phyloP scores from a whole-genome alignment of 2,888 invertebrate genomes.

The Ligdia adustata region DNA sequence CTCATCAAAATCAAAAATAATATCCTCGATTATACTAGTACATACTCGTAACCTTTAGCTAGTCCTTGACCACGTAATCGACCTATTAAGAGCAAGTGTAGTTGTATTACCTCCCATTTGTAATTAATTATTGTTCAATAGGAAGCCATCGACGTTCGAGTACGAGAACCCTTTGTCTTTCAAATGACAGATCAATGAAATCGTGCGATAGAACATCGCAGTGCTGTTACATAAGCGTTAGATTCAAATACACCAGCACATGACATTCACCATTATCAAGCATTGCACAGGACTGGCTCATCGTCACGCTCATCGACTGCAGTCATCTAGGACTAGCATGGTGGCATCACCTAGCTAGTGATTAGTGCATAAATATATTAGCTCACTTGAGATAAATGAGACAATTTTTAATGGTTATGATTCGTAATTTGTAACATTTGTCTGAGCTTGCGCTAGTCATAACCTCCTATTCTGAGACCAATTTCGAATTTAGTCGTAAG shows the following conservation, averaged over 20 bases:
- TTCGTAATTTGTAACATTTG: conserved; percentile 51
- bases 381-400: conserved; percentile 47
- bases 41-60: conserved; percentile 43
- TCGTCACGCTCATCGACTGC: conserved; percentile 71
- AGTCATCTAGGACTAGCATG: conserved; percentile 78
- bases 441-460: conserved; percentile 63
- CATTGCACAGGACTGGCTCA: conserved; percentile 80
- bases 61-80: conserved; percentile 40
- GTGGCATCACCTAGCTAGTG: conserved; percentile 77
- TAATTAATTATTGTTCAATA: conserved; percentile 39
- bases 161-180: conserved; percentile 33
- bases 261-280: conserved; percentile 73
- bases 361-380: conserved; percentile 69
- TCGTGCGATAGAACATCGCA: conserved; percentile 30
- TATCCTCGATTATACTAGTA: conserved; percentile 32
- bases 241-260: conserved; percentile 70
- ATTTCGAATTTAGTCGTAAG: conserved; percentile 57
- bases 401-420: conserved; percentile 51
- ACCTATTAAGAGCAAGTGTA: conserved; percentile 30
- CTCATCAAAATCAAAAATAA: too few species aligned
- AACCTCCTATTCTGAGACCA: conserved; percentile 70
- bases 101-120: conserved; percentile 22
- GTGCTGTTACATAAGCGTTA: conserved; percentile 40
- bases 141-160: conserved; percentile 31
- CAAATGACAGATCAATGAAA: conserved; percentile 33